Evolutionary conservation across 2,888 invertebrate species (phyloP), one percentile per base, ranked within the genome.

Genomic region (Atrina japonica): DNA sequence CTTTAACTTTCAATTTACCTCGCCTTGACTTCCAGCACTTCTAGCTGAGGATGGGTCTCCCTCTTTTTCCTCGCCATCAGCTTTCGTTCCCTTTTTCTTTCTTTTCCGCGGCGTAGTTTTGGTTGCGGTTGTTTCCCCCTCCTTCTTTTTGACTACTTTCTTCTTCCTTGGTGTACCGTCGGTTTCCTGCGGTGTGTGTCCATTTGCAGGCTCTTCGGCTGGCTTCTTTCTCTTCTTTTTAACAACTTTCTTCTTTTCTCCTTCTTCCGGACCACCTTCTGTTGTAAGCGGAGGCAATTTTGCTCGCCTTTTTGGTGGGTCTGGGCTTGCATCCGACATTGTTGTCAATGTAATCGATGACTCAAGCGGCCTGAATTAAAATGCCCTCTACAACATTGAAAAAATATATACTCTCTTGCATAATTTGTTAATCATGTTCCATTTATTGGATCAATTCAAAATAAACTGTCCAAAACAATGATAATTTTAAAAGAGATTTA

Each of bases 211-310:
- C 41, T 47, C 60, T 35, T 64, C 52, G 21, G 65, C 66, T 29
- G 60, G 47, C 58, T 83, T 84, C 73, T 84, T 84, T 69, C 81
- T 82, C 65, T 83, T 85, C 70, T 76, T 81, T 59, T 80, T 82
- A 29, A 77, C 76, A 27, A 81, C 78, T 52, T 77, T 80, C 27
- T 76, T 78, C 16, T 73, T 75, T 55, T 76, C 73, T 30, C 50
- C 72, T 27, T 68, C 76, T 6, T 63, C 70, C 21, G 55, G 64
- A 0, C 64, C 61, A 16, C 61, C 25, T 47, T 74, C 70, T 7
- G 77, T 45, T 9, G 77, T 65, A 58, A 84, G 64, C 25, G 86
- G 86, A n/a, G 81, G 83, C 6, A 84, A 71, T 76, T 78, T 72
- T 50, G 47, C 47, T 35, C 63, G 67, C 35, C 66, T 56, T 70